These are phyloP conservation scores for Venustaconcha ellipsiformis DNA, from an alignment of 1,140 invertebrate genomes.

Conservation along the genomic window DNA sequence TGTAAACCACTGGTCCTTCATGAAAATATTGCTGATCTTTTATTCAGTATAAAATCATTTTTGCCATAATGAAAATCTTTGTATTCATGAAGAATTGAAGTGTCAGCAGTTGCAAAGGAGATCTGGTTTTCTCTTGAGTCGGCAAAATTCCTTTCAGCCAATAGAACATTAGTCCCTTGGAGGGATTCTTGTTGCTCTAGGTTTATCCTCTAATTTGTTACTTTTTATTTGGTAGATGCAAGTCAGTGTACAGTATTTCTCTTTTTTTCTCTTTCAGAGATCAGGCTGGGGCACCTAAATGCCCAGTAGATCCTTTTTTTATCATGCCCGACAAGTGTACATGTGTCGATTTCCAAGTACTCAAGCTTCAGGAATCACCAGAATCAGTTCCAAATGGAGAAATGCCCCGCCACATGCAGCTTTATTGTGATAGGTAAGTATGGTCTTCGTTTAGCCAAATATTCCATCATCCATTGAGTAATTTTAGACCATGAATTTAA, in stretches of 20 bases:
- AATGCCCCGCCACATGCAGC: slow-evolving; percentile 95
- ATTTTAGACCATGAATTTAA: not conserved
- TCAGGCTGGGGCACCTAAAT: slow-evolving; percentile 82
- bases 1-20: too few relatives aligned
- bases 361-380: slow-evolving; percentile 95
- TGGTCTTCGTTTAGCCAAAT: not conserved
- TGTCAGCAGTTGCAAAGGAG: too few relatives aligned
- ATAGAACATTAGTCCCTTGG: too few relatives aligned
- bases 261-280: slow-evolving; percentile 73
- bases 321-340: slow-evolving; percentile 97
- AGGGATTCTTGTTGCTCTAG: not conserved
- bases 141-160: too few relatives aligned
- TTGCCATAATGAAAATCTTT: too few relatives aligned
- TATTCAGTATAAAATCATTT: too few relatives aligned
- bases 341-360: slow-evolving; percentile 91
- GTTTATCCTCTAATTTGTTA: not conserved
- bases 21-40: too few relatives aligned
- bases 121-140: too few relatives aligned
- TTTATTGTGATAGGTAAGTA: slow-evolving; percentile 89
- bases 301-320: slow-evolving; percentile 98
- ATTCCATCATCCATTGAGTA: not conserved
- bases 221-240: slow-evolving; percentile 3
- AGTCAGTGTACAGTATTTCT: slow-evolving; percentile 6
- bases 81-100: too few relatives aligned
- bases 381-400: slow-evolving; percentile 98